Evolutionary conservation across 1,140 invertebrate genomes (phyloP).

Genomic region (Nasonia vitripennis): DNA sequence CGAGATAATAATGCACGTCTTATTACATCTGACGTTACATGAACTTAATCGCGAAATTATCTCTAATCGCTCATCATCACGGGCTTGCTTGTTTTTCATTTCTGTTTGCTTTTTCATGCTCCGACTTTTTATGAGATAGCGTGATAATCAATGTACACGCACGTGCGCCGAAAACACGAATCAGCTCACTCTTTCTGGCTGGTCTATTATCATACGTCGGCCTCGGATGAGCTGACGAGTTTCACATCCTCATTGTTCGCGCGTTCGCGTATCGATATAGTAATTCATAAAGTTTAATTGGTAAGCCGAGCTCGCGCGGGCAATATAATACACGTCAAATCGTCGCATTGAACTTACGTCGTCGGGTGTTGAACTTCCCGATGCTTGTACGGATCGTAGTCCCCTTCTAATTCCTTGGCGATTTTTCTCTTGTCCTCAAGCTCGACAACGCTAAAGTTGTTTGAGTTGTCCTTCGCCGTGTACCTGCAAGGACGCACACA

Average conservation of each 20-base stretch:
- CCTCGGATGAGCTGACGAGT: no score
- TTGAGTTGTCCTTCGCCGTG: slow-evolving; percentile 55
- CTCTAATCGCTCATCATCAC: neutral
- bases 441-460: slow-evolving; percentile 70
- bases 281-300: neutral
- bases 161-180: no score
- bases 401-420: slow-evolving; percentile 67
- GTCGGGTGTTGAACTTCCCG: slow-evolving; percentile 82
- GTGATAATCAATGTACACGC: neutral
- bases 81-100: neutral
- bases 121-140: neutral
- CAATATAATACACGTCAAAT: neutral
- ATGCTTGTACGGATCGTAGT: slow-evolving; percentile 80
- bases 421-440: slow-evolving; percentile 72
- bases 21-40: no score
- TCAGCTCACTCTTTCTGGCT: no score
- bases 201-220: no score
- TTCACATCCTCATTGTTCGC: no score
- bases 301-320: neutral
- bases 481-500: slow-evolving; percentile 55
- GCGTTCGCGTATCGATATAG: no score
- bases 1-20: neutral
- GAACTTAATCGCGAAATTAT: neutral
- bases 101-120: neutral
- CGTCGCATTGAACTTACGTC: slow-evolving; percentile 76